These are phyloP conservation scores for Ormyrus pomaceus DNA, from an alignment of 2,888 invertebrate species.

Conservation along the genomic window DNA sequence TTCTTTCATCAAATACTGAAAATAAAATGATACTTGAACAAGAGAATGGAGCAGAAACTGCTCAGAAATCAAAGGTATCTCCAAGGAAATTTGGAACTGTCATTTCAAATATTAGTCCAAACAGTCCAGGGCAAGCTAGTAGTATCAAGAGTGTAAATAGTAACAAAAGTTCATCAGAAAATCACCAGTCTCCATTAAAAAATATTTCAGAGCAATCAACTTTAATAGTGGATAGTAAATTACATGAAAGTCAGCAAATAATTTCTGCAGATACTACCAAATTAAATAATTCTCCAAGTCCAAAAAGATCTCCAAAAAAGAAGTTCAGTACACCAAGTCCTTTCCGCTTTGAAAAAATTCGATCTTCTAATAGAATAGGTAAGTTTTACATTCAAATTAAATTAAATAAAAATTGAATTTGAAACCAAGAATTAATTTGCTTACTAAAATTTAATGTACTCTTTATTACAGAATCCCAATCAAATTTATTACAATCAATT, in stretches of 20 bases:
- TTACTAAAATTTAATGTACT: neutral
- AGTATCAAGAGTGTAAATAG: conserved; percentile 1
- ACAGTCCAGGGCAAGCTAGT: conserved; percentile 38
- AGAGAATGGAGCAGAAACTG: neutral
- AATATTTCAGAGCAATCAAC: neutral
- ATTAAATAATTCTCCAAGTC: conserved; percentile 45
- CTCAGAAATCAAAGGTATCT: conserved; percentile 9
- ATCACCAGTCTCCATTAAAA: neutral
- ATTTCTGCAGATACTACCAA: conserved; percentile 15
- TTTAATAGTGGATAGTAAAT: neutral
- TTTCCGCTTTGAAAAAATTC: conserved; percentile 59
- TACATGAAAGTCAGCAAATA: neutral
- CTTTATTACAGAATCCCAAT: conserved; percentile 12
- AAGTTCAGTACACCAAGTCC: conserved; percentile 44
- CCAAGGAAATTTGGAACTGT: conserved; percentile 65
- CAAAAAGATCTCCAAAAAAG: conserved; percentile 54
- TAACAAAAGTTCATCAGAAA: neutral
- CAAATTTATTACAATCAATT: conserved; percentile 17
- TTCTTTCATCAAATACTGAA: conserved; percentile 7
- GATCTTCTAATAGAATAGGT: conserved; percentile 43
- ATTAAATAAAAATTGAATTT: conserved; percentile 11
- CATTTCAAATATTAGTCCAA: conserved; percentile 61
- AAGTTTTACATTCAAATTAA: conserved; percentile 12
- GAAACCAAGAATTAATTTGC: neutral
- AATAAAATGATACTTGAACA: neutral